Evolutionary conservation across 2,797 vertebrate species (phyloP), one percentile per base, ranked within the genome.

Genomic region (Myripristis jacobus): DNA sequence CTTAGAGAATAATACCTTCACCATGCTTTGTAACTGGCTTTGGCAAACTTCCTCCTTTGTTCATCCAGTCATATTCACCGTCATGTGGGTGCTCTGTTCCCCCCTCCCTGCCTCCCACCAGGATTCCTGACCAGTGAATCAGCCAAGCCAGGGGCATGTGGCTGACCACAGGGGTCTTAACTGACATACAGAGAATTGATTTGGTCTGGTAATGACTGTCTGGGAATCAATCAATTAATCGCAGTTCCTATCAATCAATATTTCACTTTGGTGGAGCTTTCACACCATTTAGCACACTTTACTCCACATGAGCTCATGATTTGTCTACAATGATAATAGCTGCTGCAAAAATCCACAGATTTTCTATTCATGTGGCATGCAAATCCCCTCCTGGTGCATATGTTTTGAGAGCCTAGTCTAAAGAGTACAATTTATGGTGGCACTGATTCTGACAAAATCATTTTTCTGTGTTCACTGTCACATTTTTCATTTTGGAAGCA

Each of bases 61-160:
- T 68, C 48, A 59, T 16, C 12, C 34, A 24, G 18, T 63, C 22
- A 53, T 52, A 48, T 25, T 36, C 53, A 43, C 13, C 9, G 50
- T 62, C 47, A 50, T 46, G 38, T 63, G 43, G 56, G 41, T 13
- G 13, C 16, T 38, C 46, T 70, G 55, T 50, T 56, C 50, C 55
- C 12, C 21, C 31, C n/a, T 25, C 15, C 5, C 25, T 24, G 18
- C 19, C 29, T 50, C 61, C 73, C 50, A 73, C 36, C 57, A 60
- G 53, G 51, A 82, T 82, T 70, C 68, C 65, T 53, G 29, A 69
- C 5, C 24, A 41, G 53, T 85, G 54, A 80, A 43, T 73, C 71
- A 85, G 56, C 21, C 41, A 46, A 15, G 44, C 54, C 38, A 29
- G 44, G 41, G 43, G 24, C 61, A 31, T 10, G 15, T 22, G 41